Evolutionary conservation across 2,797 vertebrate species (phyloP), one percentile per base, ranked within the genome.

Genomic region (Valencia hispanica): DNA sequence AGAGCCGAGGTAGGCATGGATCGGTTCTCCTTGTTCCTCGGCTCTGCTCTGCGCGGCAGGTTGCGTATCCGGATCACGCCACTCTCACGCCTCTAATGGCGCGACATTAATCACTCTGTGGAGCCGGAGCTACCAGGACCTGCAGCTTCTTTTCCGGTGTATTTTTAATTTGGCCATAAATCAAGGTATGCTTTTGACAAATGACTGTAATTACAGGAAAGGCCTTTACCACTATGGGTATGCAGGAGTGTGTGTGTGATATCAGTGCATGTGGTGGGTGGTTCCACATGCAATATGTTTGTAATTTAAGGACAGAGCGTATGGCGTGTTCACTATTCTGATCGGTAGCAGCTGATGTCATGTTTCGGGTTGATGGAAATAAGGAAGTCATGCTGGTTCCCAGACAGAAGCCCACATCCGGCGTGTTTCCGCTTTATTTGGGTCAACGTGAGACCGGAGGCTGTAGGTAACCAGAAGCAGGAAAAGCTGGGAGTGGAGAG

Each of bases 131-230:
- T 84, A 92, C 83, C 76, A 72, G 74, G 83, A 92, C 94, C 92
- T 88, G 93, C 89, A 91, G 95, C 91, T 84, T 93, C 93, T 96
- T 97, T 96, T 91, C 90, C 66, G 81, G 91, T 91, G 91, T 95
- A 91, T 94, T 96, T 96, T 96, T 97, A 97, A 97, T 97, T 97
- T 86, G 95, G 96, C 94, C 95, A 96, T 97, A 97, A 97, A 98
- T 98, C 96, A 97, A 96, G 94, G 78, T 86, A 91, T 79, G 91
- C 93, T 91, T 95, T 94, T 98, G 97, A 97, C 96, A 96, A 97
- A 98, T 96, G 93, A 96, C 95, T 91, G 93, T 96, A 97, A 97
- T 98, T 98, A 98, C 94, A 93, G 93, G 76, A 93, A 93, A 95
- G 95, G 91, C 89, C 86, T 89, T 93, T 92, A 90, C 79, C 77